Evolutionary conservation across 2,113 vertebrate genomes (phyloP), one percentile per base, ranked within the genome.

Genomic region (Chloroceryle aenea): DNA sequence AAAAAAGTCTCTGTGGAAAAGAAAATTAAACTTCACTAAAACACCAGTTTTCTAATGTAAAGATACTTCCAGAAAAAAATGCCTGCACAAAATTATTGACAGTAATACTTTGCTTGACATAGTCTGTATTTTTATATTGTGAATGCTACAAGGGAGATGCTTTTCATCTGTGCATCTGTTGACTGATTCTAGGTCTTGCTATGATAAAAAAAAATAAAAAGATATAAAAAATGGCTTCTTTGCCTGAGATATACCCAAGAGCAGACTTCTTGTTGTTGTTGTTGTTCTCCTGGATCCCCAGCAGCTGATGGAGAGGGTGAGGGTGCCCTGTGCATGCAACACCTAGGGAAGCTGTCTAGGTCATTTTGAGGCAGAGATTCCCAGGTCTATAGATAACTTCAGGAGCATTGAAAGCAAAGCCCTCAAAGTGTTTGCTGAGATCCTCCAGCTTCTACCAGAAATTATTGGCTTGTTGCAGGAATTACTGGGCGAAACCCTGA

Each of bases 381-480:
- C 36, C 6, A 1, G 71, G 48, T 32, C 20, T 52, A 32, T 1
- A 48, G 32, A 26, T 14, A 30, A 21, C 62, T 79, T 61, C 40
- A 69, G 43, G 34, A 95, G 9, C 14, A 47, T 6, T 53, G 43
- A 43, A 63, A 47, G 29, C 9, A 68, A 90, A 91, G 17, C 18
- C 15, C 40, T 82, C 58, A 27, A 73, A 94, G 14, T 0, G 0
- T 50, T 80, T 62, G 71, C 66, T 85, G 87, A 87, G 56, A 67
- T 56, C 47, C 69, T 85, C 8, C 16, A 34, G 47, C 61, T 89
- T 82, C 62, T 63, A 36, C 15, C 53, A 91, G 55, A 95, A 93
- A 75, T 73, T 85, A 79, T 4, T 84, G 73, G 36, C 58, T 87
- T 78, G 77, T 58, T 82, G 30, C n/a, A 76, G 81, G 84, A 92